Evolutionary conservation across 2,113 vertebrate species (phyloP).

Genomic region (Oncorhynchus clarkii): DNA sequence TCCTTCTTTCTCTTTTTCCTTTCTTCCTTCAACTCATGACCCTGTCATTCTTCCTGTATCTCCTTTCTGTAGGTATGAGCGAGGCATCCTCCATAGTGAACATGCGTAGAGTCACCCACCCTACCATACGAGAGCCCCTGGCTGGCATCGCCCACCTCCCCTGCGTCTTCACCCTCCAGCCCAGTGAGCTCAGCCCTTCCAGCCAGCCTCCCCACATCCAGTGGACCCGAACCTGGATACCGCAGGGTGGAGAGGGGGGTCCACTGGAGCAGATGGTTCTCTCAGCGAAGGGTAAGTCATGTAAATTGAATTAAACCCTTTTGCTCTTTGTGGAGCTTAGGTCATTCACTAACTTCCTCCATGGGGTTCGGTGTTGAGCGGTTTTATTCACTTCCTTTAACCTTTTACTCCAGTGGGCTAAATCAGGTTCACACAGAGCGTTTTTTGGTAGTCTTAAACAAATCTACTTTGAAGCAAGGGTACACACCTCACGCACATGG

Average conservation of each 20-base stretch:
- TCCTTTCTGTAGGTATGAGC: conserved; percentile 64
- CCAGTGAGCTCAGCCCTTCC: conserved; percentile 18
- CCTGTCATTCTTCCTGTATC: background rate
- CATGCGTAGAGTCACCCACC: conserved; percentile 78
- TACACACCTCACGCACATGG: too few species aligned
- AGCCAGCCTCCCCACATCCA: conserved; percentile 73
- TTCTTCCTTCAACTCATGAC: too few species aligned
- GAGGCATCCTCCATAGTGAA: conserved; percentile 75
- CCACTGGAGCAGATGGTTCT: conserved; percentile 79
- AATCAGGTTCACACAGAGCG: too few species aligned
- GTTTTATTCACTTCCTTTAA: too few species aligned
- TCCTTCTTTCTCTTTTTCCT: background rate
- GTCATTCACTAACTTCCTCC: too few species aligned
- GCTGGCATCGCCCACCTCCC: conserved; percentile 83
- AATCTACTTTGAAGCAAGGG: too few species aligned
- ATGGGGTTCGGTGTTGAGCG: too few species aligned
- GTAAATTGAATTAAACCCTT: too few species aligned
- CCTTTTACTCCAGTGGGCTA: too few species aligned
- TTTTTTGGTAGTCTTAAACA: too few species aligned
- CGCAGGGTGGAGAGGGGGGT: conserved; percentile 50
- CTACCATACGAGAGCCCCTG: conserved; percentile 67
- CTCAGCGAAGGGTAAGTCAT: conserved; percentile 77
- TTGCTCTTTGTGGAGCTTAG: too few species aligned
- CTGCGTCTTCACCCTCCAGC: conserved; percentile 80
- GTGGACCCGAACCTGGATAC: conserved; percentile 81